These are phyloP conservation scores for Drosophila aldrichi DNA, from an alignment of 2,888 invertebrate genomes.

Conservation along the genomic window DNA sequence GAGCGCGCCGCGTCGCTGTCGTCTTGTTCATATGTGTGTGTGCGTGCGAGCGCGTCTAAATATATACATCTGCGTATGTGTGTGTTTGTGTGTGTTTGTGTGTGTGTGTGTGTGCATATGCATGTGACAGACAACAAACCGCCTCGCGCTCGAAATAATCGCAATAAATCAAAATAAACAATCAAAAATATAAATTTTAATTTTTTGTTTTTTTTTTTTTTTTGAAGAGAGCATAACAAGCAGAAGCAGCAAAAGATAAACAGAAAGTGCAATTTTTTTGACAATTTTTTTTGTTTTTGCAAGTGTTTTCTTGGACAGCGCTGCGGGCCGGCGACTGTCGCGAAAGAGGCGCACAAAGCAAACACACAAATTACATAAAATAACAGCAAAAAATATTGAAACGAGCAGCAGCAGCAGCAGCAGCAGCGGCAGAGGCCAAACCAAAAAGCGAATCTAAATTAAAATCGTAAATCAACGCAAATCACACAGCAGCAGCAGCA, in stretches of 20 bases:
- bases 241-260: neutral
- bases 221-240: neutral
- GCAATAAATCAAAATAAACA: conserved; percentile 24
- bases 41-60: conserved; percentile 15
- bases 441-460: conserved; percentile 49
- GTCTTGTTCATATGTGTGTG: conserved; percentile 21
- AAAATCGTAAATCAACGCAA: conserved; percentile 59
- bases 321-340: conserved; percentile 55
- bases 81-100: conserved; percentile 4
- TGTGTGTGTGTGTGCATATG: conserved; percentile 25
- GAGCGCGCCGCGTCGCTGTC: conserved; percentile 58
- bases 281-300: conserved; percentile 36
- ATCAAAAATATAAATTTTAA: conserved; percentile 11
- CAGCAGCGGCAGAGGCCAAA: conserved; percentile 5
- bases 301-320: conserved; percentile 47
- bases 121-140: conserved; percentile 53
- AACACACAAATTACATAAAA: conserved; percentile 50
- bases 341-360: conserved; percentile 46
- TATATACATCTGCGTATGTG: conserved; percentile 2
- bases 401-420: neutral
- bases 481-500: conserved; percentile 27
- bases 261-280: conserved; percentile 35
- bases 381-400: conserved; percentile 18
- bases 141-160: conserved; percentile 41
- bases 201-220: neutral